Evolutionary conservation across 2,113 vertebrate species (phyloP), one percentile per base, ranked within the genome.

Genomic region (Varanus salvator): DNA sequence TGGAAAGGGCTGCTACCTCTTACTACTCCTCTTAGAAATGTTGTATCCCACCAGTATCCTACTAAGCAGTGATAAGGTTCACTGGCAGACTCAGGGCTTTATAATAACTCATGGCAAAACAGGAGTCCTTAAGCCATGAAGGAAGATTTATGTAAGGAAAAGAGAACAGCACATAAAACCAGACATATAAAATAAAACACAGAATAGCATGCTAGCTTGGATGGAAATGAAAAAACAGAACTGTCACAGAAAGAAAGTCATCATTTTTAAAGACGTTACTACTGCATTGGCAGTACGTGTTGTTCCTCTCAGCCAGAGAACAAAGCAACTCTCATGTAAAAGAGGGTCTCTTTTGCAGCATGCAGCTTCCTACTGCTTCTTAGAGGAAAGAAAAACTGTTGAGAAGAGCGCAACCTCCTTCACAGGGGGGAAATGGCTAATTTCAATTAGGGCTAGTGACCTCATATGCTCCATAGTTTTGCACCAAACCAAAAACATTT

Each of bases 151-250:
- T 80, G 50, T 80, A n/a, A 31, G 64, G 11, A 71, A 54, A 52
- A 25, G 4, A 54, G 34, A 23, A 4, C n/a, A 15, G 23, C 23
- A 71, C 31, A 71, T 81, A 80, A 88, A 71, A 66, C 7, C 74
- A 69, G 31, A 23, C 48, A n/a, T 77, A 80, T 69, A 87, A 80
- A 80, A 50, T 68, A 87, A 81, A 86, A 34, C 25, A 71, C 44
- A 80, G 57, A 88, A 88, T 69, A 27, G 48, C 31, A 14, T 44
- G 66, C 31, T 81, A 17, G n/a, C 48, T 80, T 52, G 34, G n/a
- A 8, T 23, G 25, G 19, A 83, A 38, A 8, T 48, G 25, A 11
- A 38, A 84, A 50, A 19, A 27, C 14, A 21, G 15, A 2, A 64
- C 31, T 77, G 74, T 76, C 5, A 48, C 31, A 15, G 34, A 6